Evolutionary conservation across 2,113 vertebrate species (phyloP), one percentile per base, ranked within the genome.

Genomic region (Microcebus tavaratra): DNA sequence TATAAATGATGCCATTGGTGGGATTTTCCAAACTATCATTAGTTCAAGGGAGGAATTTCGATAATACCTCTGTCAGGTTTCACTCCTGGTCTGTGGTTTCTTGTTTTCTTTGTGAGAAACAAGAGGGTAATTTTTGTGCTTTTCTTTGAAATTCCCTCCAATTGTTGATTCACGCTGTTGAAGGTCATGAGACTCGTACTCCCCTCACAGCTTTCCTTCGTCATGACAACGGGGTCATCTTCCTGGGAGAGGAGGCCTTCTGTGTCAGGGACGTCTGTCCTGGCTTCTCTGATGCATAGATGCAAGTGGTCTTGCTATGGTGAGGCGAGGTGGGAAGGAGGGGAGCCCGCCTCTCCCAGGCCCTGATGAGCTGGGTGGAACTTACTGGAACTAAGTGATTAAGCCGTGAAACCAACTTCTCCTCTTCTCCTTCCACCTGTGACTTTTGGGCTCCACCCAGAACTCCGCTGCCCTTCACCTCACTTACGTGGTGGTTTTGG

Each of bases 21-120:
- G 50, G 31, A 39, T 94, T 95, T 89, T 83, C 91, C 79, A 87
- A 84, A 95, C 48, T 65, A 17, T 15, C 8, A 36, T 86, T 70
- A 20, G 11, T 70, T 85, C 70, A 27, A 27, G 15, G 34, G 70
- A 61, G 31, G 42, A 20, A 34, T 65, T 93, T 79, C 45, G 14
- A 5, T 59, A 57, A 73, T 20, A 2, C 5, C 29, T 59, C 78
- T 76, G n/a, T n/a, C 21, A 4, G 55, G 68, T 90, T 78, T 90
- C 57, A 80, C 36, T 59, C 42, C 34, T 65, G 5, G 25, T 18
- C 75, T 55, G 7, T 10, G 45, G 34, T 34, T 73, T 86, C 79
- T 89, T 53, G 50, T 20, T 57, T 39, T 36, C 23, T 78, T 59
- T 86, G 61, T 70, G 48, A 61, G 20, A 36, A 59, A 53, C 2